Evolutionary conservation across 2,797 vertebrate species (phyloP).

Genomic region (Clarias platycephalus): DNA sequence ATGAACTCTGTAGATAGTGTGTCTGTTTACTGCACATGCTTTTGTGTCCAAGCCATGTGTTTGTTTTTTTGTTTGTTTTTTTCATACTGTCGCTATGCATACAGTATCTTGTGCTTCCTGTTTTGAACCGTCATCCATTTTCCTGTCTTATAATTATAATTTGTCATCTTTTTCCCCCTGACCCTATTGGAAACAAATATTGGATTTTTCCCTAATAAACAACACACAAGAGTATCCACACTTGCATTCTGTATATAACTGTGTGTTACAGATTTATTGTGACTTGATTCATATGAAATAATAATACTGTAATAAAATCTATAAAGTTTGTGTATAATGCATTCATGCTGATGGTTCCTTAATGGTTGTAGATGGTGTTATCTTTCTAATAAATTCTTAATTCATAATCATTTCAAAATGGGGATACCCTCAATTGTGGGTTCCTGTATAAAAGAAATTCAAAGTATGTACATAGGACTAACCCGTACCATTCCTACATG

Average conservation of each 20-base stretch:
- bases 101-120: neutral
- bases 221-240: neutral
- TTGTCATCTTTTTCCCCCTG: neutral
- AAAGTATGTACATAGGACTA: neutral
- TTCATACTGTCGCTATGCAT: neutral
- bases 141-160: neutral
- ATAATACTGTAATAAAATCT: neutral
- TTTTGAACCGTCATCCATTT: neutral
- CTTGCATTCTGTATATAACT: neutral
- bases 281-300: neutral
- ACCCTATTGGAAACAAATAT: neutral
- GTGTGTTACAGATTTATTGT: neutral
- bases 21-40: neutral
- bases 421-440: neutral
- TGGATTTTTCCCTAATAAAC: neutral
- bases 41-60: neutral
- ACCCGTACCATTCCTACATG: neutral
- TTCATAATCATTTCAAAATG: neutral
- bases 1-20: neutral
- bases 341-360: neutral
- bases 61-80: too few species aligned
- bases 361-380: neutral
- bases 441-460: slow-evolving; percentile 1
- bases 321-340: neutral
- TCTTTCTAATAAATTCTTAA: neutral